Base-by-base conservation (phyloP, 2,888 invertebrate genomes). In the Metellina segmentata region DNA sequence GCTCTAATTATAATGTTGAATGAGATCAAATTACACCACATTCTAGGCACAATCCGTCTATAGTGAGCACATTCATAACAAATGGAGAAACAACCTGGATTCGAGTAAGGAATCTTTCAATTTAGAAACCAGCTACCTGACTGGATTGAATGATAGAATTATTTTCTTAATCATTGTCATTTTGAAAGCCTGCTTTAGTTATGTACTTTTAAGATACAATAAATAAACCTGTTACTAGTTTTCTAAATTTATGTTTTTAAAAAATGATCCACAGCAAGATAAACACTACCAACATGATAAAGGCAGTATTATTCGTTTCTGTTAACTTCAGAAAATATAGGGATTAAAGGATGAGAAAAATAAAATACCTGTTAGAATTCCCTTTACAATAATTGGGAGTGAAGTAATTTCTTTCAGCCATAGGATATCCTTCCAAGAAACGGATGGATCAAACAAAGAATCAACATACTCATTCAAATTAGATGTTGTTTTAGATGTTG, bases 371-470 rank as follows among this genome's bases (percentile, higher is more conserved):
- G 98, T 97, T 69, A 98, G 95, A 92, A 98, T 96, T 7, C 98
- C 98, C 95, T 98, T 98, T 6, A 98, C 95, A 85, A 98, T 96
- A 48, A 98, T 96, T 0, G 98, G 98, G 89, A 98, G 95, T 9
- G 95, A 96, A 0, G 98, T 98, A 19, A 97, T 96, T 53, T 94
- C 94, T 94, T 97, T 97, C 16, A 99, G 95, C 98, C 98, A 99
- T 91, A 96, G 95, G 0, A 99, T 96, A 94, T 98, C 98, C n/a
- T 96, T 95, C 99, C 99, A 99, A 0, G 97, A 97, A 20, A 98
- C 94, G 0, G 97, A 96, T 90, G 97, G 96, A 95, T 98, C 98
- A 94, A 98, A 97, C 93, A 98, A 96, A 89, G 96, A 93, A 78
- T 96, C 95, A 0, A 98, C 97, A 94, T 98, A 98, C 94, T 97